These are phyloP conservation scores for Musca vetustissima DNA, from an alignment of 1,140 invertebrate species.

Conservation along the genomic window DNA sequence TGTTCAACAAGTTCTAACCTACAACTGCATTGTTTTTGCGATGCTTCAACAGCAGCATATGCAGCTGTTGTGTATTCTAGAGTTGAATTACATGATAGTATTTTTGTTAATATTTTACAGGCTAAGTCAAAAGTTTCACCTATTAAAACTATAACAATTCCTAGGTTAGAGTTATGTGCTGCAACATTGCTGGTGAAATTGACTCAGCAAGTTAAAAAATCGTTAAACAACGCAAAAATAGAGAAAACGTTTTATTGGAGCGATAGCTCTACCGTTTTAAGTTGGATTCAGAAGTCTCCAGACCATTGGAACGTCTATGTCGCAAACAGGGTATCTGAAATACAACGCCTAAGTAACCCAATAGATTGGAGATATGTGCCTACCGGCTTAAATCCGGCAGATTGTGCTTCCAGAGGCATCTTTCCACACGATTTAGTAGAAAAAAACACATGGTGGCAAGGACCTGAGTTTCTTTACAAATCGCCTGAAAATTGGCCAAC, in stretches of 20 bases:
- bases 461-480: neutral
- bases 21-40: neutral
- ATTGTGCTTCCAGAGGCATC: neutral
- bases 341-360: neutral
- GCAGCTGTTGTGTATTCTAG: slow-evolving; percentile 23
- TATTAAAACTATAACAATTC: slow-evolving; percentile 39
- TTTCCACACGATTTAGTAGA: neutral
- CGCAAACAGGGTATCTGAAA: neutral
- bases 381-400: neutral
- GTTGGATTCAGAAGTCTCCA: neutral
- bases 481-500: neutral
- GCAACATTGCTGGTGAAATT: slow-evolving; percentile 30
- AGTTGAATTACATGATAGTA: neutral
- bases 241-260: neutral
- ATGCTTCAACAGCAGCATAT: neutral
- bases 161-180: slow-evolving; percentile 40
- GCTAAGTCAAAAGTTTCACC: slow-evolving; percentile 24
- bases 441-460: neutral
- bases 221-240: neutral
- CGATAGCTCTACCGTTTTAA: neutral
- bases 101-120: slow-evolving; percentile 17
- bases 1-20: neutral
- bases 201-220: neutral
- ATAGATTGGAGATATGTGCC: neutral
- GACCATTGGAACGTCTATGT: neutral